Evolutionary conservation across 2,888 invertebrate genomes (phyloP).

Genomic region (Ptilodon capucinus): DNA sequence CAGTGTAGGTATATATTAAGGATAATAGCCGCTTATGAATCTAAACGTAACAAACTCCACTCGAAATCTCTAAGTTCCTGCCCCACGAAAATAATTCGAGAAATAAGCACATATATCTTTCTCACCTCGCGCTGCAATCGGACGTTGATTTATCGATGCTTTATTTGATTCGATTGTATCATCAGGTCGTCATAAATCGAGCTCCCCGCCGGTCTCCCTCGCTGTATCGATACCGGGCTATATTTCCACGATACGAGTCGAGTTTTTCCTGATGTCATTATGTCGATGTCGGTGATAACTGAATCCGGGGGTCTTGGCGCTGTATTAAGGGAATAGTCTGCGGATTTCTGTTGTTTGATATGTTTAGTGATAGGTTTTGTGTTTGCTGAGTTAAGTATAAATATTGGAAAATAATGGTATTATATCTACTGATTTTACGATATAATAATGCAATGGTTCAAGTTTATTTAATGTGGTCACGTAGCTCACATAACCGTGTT

Average conservation of each 20-base stretch:
- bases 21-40: too few relatives aligned
- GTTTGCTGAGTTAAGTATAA: conserved; percentile 4
- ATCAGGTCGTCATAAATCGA: conserved; percentile 79
- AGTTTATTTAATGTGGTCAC: too few relatives aligned
- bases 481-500: too few relatives aligned
- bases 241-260: conserved; percentile 55
- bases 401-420: background rate
- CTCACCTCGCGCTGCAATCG: conserved; percentile 60
- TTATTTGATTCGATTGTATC: conserved; percentile 82
- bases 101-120: conserved; percentile 48
- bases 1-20: too few relatives aligned
- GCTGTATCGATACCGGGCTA: conserved; percentile 24
- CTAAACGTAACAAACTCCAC: background rate
- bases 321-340: conserved; percentile 44
- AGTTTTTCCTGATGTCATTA: conserved; percentile 75
- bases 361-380: conserved; percentile 14
- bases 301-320: conserved; percentile 45
- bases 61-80: background rate
- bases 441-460: too few relatives aligned
- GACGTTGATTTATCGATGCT: conserved; percentile 79
- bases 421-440: background rate
- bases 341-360: conserved; percentile 35
- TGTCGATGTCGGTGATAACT: conserved; percentile 72
- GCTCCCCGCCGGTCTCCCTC: conserved; percentile 41
- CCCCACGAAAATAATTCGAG: conserved; percentile 17